These are phyloP conservation scores for Lasioglossum lativentre DNA, from an alignment of 2,888 invertebrate species.

Conservation along the genomic window DNA sequence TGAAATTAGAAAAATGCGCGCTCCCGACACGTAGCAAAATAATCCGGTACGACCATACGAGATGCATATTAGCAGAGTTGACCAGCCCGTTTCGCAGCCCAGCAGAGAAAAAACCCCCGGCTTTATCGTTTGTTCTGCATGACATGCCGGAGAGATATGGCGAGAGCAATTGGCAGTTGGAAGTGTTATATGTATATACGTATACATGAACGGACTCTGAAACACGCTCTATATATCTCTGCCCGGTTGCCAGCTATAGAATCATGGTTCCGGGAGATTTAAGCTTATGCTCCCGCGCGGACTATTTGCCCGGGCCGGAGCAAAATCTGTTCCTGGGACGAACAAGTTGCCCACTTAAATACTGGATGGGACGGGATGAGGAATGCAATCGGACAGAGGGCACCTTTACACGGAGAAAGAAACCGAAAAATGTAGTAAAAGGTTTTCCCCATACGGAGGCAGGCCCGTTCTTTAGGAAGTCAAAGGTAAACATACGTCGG, in stretches of 20 bases:
- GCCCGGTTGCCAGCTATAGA: background rate
- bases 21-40: background rate
- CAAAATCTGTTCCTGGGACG: conserved; percentile 13
- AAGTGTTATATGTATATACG: background rate
- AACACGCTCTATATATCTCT: background rate
- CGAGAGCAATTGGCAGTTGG: background rate
- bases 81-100: background rate
- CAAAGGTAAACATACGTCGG: background rate
- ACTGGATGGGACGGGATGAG: conserved; percentile 13
- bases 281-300: conserved; percentile 1
- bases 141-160: background rate
- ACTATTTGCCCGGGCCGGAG: conserved; percentile 2
- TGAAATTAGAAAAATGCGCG: background rate
- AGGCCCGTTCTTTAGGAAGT: background rate
- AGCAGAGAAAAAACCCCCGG: background rate
- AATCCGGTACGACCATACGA: background rate
- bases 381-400: conserved; percentile 9
- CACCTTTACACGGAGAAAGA: background rate
- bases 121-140: background rate
- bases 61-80: background rate
- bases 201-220: background rate
- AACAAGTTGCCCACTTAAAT: conserved; percentile 17
- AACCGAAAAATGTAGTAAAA: conserved; percentile 1
- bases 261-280: conserved; percentile 7
- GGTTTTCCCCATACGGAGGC: conserved; percentile 1